A percentile compares a stretch with the other conserved stretches of the same genome.
Evolutionary conservation across 1,140 invertebrate genomes (phyloP).

Genomic region (Zaprionus inermis): DNA sequence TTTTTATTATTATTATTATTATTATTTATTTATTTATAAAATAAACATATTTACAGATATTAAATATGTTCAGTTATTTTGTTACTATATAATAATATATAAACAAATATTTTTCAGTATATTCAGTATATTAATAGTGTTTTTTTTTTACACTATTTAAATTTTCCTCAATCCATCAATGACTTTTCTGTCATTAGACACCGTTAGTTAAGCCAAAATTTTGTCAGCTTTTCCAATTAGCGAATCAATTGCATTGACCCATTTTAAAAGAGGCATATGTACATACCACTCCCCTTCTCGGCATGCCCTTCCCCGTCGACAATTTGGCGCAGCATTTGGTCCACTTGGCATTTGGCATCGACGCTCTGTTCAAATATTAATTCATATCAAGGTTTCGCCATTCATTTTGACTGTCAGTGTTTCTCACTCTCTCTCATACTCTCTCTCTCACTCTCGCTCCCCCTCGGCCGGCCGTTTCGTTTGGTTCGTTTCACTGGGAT

Average conservation of each 20-base stretch:
- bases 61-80: no score
- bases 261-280: conserved; percentile 3
- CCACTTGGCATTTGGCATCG: conserved; percentile 53
- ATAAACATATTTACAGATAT: no score
- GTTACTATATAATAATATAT: no score
- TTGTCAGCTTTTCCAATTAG: conserved; percentile 1
- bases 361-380: conserved; percentile 74
- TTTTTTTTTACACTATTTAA: no score
- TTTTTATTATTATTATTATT: no score
- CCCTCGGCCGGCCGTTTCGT: conserved; percentile 31
- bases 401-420: conserved; percentile 59
- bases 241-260: conserved; percentile 24
- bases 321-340: conserved; percentile 27
- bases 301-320: background rate
- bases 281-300: no score
- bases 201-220: background rate
- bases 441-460: background rate
- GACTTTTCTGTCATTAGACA: background rate
- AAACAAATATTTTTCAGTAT: no score
- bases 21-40: no score
- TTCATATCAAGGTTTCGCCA: conserved; percentile 80
- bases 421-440: background rate
- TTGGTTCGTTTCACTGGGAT: conserved; percentile 55
- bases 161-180: no score
- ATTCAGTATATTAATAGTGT: no score